Conservation (phyloP, 2,113 vertebrate species). For the Semicossyphus pulcher region DNA sequence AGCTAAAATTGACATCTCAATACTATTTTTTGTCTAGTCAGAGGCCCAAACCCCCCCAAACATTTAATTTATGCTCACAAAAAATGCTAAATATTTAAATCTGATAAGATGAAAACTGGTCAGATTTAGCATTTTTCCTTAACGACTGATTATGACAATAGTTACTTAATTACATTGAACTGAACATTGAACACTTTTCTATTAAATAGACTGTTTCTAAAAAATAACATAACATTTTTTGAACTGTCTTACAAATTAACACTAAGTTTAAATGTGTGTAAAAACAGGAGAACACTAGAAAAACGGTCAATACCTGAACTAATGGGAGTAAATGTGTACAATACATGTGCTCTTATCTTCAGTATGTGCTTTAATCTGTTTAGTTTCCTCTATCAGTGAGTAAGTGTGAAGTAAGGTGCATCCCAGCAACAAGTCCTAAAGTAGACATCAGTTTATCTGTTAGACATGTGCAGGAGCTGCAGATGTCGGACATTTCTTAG, state of each 20-base stretch:
- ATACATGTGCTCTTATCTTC: too few relatives aligned
- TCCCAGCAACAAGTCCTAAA: not conserved
- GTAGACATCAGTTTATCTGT: not conserved
- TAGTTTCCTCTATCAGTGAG: not conserved
- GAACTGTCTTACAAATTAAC: too few relatives aligned
- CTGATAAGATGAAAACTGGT: not conserved
- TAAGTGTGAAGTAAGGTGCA: not conserved
- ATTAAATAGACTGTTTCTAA: too few relatives aligned
- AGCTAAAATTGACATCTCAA: not conserved
- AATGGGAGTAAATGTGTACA: not conserved
- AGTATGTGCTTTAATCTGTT: not conserved
- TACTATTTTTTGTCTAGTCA: not conserved
- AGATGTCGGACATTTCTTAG: too few relatives aligned
- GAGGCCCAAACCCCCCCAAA: not conserved
- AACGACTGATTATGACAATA: not conserved
- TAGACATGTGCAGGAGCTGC: not conserved
- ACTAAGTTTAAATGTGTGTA: not conserved
- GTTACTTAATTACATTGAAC: too few relatives aligned
- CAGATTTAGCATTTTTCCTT: not conserved
- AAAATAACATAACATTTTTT: too few relatives aligned
- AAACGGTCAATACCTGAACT: not conserved
- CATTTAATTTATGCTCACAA: not conserved
- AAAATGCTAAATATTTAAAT: too few relatives aligned
- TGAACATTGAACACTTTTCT: too few relatives aligned
- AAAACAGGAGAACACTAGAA: not conserved